Evolutionary conservation across 2,888 invertebrate genomes (phyloP).

Genomic region (Cheilosia scutellata): DNA sequence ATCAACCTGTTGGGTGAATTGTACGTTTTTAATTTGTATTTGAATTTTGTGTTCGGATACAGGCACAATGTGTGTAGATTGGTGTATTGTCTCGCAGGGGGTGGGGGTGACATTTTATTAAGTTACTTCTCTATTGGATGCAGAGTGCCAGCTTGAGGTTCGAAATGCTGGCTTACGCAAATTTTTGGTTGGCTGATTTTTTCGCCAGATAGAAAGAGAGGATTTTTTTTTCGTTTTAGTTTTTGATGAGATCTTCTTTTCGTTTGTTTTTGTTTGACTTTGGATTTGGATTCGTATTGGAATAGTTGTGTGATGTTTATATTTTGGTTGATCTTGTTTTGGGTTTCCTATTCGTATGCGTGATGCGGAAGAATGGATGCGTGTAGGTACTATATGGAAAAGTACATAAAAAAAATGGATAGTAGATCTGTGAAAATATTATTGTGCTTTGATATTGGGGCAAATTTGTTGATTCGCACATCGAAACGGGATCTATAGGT

Average conservation of each 20-base stretch:
- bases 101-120: conserved; percentile 38
- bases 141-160: conserved; percentile 36
- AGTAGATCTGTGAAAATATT: too few species aligned
- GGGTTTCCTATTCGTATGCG: not conserved
- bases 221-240: not conserved
- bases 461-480: too few species aligned
- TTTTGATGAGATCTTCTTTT: conserved; percentile 24
- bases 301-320: conserved; percentile 5
- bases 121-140: conserved; percentile 63
- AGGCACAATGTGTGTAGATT: conserved; percentile 11
- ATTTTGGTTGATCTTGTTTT: conserved; percentile 25
- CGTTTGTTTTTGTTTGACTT: conserved; percentile 11
- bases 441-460: too few species aligned
- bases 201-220: conserved; percentile 38
- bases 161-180: conserved; percentile 53
- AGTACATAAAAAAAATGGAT: not conserved
- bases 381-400: not conserved
- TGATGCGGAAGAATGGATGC: conserved; percentile 21
- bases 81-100: conserved; percentile 32
- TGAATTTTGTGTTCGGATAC: conserved; percentile 9
- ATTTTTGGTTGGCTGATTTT: conserved; percentile 72
- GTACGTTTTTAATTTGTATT: conserved; percentile 33
- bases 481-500: too few species aligned
- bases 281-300: not conserved
- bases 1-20: conserved; percentile 48